phyloP scores from a whole-genome alignment of 2,888 invertebrate genomes.

The Cepaea hortensis region DNA sequence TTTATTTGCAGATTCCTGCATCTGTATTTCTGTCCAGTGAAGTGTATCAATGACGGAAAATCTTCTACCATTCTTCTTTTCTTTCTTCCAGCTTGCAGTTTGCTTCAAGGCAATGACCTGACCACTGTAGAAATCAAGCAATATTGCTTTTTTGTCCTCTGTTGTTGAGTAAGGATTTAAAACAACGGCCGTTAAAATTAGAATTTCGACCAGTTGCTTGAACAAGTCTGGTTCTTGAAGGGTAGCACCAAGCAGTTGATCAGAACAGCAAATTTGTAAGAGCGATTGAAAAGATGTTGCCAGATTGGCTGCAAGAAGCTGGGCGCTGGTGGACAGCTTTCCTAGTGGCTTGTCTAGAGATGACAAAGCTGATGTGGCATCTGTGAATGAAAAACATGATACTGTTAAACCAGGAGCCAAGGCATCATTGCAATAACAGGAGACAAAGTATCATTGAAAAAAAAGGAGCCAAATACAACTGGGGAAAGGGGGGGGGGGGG shows the following conservation, averaged over 20 bases:
- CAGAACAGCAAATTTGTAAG: not conserved
- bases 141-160: not conserved
- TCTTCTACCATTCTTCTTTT: not conserved
- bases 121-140: not conserved
- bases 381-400: not conserved
- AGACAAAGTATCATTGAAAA: not conserved
- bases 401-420: not conserved
- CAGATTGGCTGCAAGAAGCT: not conserved
- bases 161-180: slow-evolving; percentile 15
- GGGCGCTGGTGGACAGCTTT: not conserved
- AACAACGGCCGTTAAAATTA: not conserved
- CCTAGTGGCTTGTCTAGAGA: not conserved
- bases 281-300: not conserved
- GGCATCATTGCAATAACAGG: not conserved
- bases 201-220: slow-evolving; percentile 10
- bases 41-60: not conserved
- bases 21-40: not conserved
- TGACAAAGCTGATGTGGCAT: not conserved
- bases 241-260: not conserved
- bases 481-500: too few relatives aligned
- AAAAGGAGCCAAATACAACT: too few relatives aligned
- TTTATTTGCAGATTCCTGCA: not conserved
- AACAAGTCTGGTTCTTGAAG: not conserved
- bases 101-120: not conserved
- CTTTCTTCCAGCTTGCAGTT: too few relatives aligned